Conservation (phyloP, 2,113 vertebrate species). For the Rhinogobius similis region DNA sequence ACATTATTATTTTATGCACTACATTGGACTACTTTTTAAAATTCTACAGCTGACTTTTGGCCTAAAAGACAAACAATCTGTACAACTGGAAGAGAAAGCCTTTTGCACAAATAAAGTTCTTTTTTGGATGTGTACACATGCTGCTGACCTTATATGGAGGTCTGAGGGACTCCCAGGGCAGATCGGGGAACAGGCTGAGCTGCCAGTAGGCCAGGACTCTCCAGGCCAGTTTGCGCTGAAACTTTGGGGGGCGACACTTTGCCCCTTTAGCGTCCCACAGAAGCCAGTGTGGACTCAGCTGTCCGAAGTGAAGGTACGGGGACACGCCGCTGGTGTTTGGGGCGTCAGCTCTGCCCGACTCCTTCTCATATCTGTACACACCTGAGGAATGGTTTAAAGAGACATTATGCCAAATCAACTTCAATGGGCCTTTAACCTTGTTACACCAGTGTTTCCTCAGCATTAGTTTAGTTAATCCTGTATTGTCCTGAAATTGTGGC, state of each 20-base stretch:
- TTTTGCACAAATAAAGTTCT: too few relatives aligned
- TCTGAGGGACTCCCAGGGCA: constrained; percentile 74
- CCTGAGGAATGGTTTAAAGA: constrained; percentile 57
- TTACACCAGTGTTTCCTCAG: too few relatives aligned
- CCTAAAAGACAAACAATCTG: too few relatives aligned
- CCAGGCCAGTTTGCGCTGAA: constrained; percentile 76
- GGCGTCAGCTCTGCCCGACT: constrained; percentile 72
- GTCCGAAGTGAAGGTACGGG: constrained; percentile 79
- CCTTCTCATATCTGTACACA: constrained; percentile 75
- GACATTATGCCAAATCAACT: too few relatives aligned
- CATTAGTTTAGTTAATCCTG: too few relatives aligned
- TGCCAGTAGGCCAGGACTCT: constrained; percentile 78
- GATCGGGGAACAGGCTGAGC: constrained; percentile 73
- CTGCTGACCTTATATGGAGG: constrained; percentile 71
- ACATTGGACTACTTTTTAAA: too few relatives aligned
- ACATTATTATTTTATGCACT: too few relatives aligned
- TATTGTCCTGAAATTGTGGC: too few relatives aligned
- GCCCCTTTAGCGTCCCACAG: constrained; percentile 72
- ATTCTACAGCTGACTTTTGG: too few relatives aligned
- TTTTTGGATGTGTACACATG: too few relatives aligned
- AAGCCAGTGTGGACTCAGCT: constrained; percentile 73
- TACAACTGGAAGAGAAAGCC: too few relatives aligned
- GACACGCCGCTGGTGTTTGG: constrained; percentile 77
- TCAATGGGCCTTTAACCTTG: background rate
- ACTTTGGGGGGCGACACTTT: constrained; percentile 67